These are phyloP conservation scores for Heliconius charithonia DNA, from an alignment of 2,888 invertebrate species.

Conservation along the genomic window DNA sequence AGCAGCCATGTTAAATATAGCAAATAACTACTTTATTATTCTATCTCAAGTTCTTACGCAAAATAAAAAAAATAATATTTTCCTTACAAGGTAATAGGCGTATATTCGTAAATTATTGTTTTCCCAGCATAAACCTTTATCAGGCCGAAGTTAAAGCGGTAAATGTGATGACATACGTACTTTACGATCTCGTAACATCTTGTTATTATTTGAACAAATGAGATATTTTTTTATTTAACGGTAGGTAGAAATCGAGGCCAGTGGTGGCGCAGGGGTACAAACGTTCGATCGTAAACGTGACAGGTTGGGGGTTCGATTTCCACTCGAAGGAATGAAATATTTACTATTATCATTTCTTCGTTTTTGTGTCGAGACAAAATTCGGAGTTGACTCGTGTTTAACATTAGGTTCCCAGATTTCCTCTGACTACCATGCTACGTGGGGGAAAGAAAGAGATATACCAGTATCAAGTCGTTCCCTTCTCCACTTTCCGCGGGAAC, in stretches of 20 bases:
- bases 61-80: background rate
- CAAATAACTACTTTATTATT: slow-evolving; percentile 9
- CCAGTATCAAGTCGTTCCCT: background rate
- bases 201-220: slow-evolving; percentile 2
- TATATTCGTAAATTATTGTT: slow-evolving; percentile 16
- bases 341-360: too few relatives aligned
- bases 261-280: too few relatives aligned
- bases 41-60: background rate
- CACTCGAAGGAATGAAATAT: too few relatives aligned
- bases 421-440: too few relatives aligned
- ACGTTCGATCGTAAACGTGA: too few relatives aligned
- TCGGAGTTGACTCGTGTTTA: too few relatives aligned
- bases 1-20: background rate
- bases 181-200: slow-evolving; percentile 31
- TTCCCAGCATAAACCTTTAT: slow-evolving; percentile 27
- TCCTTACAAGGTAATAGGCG: background rate
- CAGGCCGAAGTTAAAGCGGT: slow-evolving; percentile 20
- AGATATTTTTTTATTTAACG: background rate
- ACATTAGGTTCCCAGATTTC: too few relatives aligned
- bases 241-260: background rate
- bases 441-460: background rate
- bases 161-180: slow-evolving; percentile 33
- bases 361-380: too few relatives aligned
- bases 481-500: background rate
- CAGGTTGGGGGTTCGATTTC: too few relatives aligned